Evolutionary conservation across 2,888 invertebrate genomes (phyloP).

Genomic region (Lottia scabra): DNA sequence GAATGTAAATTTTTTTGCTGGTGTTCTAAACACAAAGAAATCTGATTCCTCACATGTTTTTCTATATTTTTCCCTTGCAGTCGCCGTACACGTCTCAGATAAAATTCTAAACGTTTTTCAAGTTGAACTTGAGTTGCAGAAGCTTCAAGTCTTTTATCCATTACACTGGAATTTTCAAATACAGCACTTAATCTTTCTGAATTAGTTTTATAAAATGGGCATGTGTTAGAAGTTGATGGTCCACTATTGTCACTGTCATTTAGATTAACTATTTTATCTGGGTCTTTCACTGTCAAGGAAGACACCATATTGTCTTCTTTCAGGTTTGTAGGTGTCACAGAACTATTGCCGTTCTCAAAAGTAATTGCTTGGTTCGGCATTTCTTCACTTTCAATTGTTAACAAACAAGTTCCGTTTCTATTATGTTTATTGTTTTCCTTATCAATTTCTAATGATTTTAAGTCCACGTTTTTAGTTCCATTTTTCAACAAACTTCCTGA

Average conservation of each 20-base stretch:
- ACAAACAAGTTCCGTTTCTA: neutral
- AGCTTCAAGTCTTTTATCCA: neutral
- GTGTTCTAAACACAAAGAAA: conserved; percentile 81
- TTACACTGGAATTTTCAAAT: neutral
- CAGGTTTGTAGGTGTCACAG: neutral
- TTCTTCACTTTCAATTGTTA: neutral
- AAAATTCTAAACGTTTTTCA: conserved; percentile 79
- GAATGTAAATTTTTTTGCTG: conserved; percentile 73
- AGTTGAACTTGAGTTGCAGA: conserved; percentile 74
- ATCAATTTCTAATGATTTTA: neutral
- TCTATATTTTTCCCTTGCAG: conserved; percentile 82
- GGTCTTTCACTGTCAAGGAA: neutral
- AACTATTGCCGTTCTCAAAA: neutral
- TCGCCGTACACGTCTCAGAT: conserved; percentile 81
- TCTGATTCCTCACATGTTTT: conserved; percentile 83
- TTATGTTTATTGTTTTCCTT: neutral
- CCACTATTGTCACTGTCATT: neutral
- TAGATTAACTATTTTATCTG: conserved; percentile 1
- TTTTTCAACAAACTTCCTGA: neutral
- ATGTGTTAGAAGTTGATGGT: neutral
- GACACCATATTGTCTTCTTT: neutral
- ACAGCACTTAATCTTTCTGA: conserved; percentile 1
- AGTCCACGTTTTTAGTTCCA: neutral
- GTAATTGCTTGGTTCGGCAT: neutral
- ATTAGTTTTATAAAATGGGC: no score